A percentile compares a stretch with the other conserved stretches of the same genome.
phyloP scores from a whole-genome alignment of 2,888 invertebrate species.

The Drosophila barbarae region DNA sequence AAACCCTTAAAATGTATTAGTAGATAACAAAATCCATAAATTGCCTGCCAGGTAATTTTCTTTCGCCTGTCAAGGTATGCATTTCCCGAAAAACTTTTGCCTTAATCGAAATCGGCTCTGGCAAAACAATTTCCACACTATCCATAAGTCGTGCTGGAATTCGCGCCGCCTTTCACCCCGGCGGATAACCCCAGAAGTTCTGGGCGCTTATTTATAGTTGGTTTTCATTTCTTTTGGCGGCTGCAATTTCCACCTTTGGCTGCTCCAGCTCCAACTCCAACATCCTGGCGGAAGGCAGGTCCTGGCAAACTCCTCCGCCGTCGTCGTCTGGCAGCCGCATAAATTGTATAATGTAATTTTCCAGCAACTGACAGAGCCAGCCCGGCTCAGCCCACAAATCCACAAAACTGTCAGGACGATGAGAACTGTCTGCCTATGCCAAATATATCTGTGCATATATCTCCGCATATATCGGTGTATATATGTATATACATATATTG shows the following conservation, averaged over 20 bases:
- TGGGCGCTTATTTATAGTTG: conserved; percentile 43
- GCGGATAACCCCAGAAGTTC: conserved; percentile 8
- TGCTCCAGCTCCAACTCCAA: neutral
- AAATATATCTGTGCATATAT: conserved; percentile 46
- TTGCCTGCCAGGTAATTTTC: neutral
- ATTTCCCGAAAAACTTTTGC: conserved; percentile 21
- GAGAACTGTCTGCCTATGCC: conserved; percentile 60
- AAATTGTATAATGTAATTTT: conserved; percentile 75
- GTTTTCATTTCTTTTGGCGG: conserved; percentile 40
- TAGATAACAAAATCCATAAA: neutral
- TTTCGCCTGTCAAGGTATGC: neutral
- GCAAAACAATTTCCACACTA: conserved; percentile 34
- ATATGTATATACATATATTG: conserved; percentile 7
- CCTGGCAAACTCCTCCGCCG: conserved; percentile 11
- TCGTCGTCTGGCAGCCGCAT: conserved; percentile 68
- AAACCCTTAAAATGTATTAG: neutral
- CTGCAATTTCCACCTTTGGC: conserved; percentile 31
- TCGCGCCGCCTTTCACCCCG: conserved; percentile 4
- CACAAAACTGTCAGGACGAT: conserved; percentile 70
- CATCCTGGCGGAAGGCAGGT: too few species aligned
- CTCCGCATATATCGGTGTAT: neutral
- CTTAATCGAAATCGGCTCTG: conserved; percentile 39
- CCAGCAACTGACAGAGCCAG: conserved; percentile 49
- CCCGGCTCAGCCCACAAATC: conserved; percentile 35
- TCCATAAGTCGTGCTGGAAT: conserved; percentile 25